Evolutionary conservation across 2,888 invertebrate species (phyloP), one percentile per base, ranked within the genome.

Genomic region (Synanthedon tipuliformis): DNA sequence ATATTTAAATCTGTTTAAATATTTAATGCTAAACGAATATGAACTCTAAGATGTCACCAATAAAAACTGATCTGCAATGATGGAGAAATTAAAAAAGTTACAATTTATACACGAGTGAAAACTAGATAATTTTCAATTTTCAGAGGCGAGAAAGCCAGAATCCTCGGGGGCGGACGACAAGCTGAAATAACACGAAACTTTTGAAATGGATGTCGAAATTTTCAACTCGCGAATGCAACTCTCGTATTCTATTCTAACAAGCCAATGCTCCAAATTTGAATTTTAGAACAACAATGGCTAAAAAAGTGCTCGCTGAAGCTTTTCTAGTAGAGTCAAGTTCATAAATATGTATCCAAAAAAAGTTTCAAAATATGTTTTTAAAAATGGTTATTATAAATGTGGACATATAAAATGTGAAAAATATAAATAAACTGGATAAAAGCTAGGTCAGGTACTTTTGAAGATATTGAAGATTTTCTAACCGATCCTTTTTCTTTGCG

Each of bases 201-300:
- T 45, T 15, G 45, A 45, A 45, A 45, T 45, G n/a, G 45, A 45
- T 45, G 45, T 45, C 45, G 45, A 45, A 45, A 45, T 13, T 45
- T 45, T n/a, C 45, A 45, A 45, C 45, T 12, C 11, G n/a, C 15
- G 45, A 45, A 45, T 45, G 45, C 45, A 45, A 13, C 15, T 45
- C 45, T 45, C 45, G 45, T 45, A 45, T 45, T 45, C 12, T 34
- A 34, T 34, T 45, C 45, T 45, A 45, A 45, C 45, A 45, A 45
- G 45, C 45, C 41, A 48, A 48, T 48, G 45, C 18, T 54, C 11
- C 50, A 51, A 40, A 40, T 52, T 54, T 51, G 52, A 51, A 50
- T 51, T 50, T 16, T 45, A 52, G 41, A 18, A 41, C 41, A 51
- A 50, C 50, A 50, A 50, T 52, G 54, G 34, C 40, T 27, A 45